A percentile compares a stretch with the other conserved stretches of the same genome.
Evolutionary conservation across 1,140 invertebrate species (phyloP).

Genomic region (Cherax quadricarinatus): DNA sequence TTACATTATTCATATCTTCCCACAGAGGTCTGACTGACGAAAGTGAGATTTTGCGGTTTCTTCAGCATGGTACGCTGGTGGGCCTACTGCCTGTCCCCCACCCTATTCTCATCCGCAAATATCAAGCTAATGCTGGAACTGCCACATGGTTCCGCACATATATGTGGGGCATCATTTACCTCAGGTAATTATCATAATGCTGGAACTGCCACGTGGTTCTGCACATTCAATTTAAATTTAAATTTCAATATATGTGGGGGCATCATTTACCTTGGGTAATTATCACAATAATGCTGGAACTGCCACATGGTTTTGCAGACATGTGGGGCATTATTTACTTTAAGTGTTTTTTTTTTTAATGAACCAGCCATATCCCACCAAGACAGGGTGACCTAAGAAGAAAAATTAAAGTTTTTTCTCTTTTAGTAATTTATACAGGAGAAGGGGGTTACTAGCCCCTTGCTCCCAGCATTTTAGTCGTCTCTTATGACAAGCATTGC

Average conservation of each 20-base stretch:
- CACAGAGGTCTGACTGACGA: slow-evolving; percentile 98
- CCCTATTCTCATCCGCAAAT: slow-evolving; percentile 98
- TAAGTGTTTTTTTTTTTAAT: slow-evolving; percentile 80
- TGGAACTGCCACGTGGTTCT: slow-evolving; percentile 98
- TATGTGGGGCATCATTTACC: slow-evolving; percentile 99
- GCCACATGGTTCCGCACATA: slow-evolving; percentile 99
- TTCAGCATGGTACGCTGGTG: slow-evolving; percentile 98
- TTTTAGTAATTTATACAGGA: too few relatives aligned
- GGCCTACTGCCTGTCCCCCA: slow-evolving; percentile 98
- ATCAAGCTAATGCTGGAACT: slow-evolving; percentile 98
- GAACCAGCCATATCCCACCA: too few relatives aligned
- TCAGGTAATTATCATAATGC: slow-evolving; percentile 98
- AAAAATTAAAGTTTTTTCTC: too few relatives aligned
- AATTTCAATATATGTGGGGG: too few relatives aligned
- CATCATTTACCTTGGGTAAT: slow-evolving; percentile 84
- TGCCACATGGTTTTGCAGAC: slow-evolving; percentile 99
- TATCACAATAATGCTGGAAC: slow-evolving; percentile 99
- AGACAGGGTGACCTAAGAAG: too few relatives aligned
- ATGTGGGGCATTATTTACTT: slow-evolving; percentile 90
- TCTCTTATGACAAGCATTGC: too few relatives aligned
- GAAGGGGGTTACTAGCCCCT: too few relatives aligned
- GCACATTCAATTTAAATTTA: slow-evolving; percentile 97
- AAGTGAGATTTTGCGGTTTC: slow-evolving; percentile 98
- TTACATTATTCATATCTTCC: slow-evolving; percentile 50
- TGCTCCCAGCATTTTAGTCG: too few relatives aligned